A percentile compares a stretch with the other conserved stretches of the same genome.
These are phyloP conservation scores for Eremophila alpestris DNA, from an alignment of 2,797 vertebrate species.

Conservation along the genomic window DNA sequence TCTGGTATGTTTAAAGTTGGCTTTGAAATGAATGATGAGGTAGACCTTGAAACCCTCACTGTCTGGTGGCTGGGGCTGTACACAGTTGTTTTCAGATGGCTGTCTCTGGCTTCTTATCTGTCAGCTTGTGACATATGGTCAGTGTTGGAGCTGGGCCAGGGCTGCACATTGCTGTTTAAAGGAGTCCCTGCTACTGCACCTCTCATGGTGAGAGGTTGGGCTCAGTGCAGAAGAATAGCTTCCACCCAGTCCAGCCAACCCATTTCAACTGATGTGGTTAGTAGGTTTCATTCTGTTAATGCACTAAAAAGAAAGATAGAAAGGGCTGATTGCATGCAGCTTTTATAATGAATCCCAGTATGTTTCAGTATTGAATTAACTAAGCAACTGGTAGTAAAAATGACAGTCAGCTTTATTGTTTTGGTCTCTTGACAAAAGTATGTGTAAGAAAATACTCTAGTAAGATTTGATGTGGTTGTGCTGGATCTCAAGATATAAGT, in stretches of 20 bases:
- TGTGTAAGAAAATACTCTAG: constrained; percentile 34
- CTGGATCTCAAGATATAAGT: constrained; percentile 15
- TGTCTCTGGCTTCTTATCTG: constrained; percentile 40
- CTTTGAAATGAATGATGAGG: constrained; percentile 35
- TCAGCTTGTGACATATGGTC: constrained; percentile 49
- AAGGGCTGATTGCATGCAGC: constrained; percentile 28
- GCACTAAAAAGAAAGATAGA: constrained; percentile 17
- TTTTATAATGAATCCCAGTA: constrained; percentile 35
- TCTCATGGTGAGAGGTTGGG: not conserved
- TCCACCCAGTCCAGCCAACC: not conserved
- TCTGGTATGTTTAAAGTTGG: constrained; percentile 1
- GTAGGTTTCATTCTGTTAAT: constrained; percentile 35
- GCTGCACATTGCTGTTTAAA: constrained; percentile 10
- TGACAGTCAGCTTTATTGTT: constrained; percentile 43
- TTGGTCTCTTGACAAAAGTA: constrained; percentile 13
- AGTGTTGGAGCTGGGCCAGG: constrained; percentile 31
- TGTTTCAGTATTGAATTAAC: constrained; percentile 30
- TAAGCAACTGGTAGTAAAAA: constrained; percentile 57
- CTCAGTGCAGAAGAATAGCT: not conserved
- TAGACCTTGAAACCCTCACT: not conserved
- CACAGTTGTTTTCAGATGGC: constrained; percentile 24
- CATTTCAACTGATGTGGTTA: constrained; percentile 1
- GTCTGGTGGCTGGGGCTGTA: not conserved
- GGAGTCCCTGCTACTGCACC: not conserved
- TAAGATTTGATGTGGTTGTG: constrained; percentile 39